A percentile compares a stretch with the other conserved stretches of the same genome.
phyloP scores from a whole-genome alignment of 2,113 vertebrate species.

The Ursus arctos region DNA sequence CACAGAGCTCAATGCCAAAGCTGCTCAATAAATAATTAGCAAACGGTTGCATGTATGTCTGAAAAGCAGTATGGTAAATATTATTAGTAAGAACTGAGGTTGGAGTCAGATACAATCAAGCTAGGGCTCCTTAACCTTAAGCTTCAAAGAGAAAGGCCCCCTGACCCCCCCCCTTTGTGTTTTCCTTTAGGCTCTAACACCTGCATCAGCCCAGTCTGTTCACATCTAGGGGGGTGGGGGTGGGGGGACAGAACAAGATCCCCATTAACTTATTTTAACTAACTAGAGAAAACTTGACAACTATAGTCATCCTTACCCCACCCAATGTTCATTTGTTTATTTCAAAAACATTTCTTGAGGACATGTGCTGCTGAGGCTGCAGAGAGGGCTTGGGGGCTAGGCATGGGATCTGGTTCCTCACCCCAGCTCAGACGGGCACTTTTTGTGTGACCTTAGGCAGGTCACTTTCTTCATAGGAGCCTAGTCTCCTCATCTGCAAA shows the following conservation, averaged over 20 bases:
- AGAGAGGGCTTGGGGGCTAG: background rate
- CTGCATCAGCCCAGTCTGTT: background rate
- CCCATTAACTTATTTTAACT: constrained; percentile 3
- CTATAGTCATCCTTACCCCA: background rate
- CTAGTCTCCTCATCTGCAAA: background rate
- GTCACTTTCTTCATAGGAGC: background rate
- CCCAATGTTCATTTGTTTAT: background rate
- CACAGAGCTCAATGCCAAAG: background rate
- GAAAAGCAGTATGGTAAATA: background rate
- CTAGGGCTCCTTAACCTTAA: background rate
- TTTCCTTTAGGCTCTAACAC: background rate
- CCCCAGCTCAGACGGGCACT: background rate
- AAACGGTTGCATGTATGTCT: background rate
- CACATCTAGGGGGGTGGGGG: background rate
- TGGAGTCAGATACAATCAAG: background rate
- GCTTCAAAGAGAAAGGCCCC: background rate
- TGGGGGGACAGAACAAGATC: background rate
- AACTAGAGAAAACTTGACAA: background rate
- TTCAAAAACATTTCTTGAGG: constrained; percentile 19
- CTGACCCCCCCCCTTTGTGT: background rate
- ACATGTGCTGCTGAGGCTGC: background rate
- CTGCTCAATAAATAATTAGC: background rate
- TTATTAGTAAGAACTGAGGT: constrained; percentile 2
- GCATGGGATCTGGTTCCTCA: background rate
- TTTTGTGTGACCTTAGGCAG: background rate